These are phyloP conservation scores for Campopleginae sp. DNA, from an alignment of 2,888 invertebrate genomes.

Conservation along the genomic window DNA sequence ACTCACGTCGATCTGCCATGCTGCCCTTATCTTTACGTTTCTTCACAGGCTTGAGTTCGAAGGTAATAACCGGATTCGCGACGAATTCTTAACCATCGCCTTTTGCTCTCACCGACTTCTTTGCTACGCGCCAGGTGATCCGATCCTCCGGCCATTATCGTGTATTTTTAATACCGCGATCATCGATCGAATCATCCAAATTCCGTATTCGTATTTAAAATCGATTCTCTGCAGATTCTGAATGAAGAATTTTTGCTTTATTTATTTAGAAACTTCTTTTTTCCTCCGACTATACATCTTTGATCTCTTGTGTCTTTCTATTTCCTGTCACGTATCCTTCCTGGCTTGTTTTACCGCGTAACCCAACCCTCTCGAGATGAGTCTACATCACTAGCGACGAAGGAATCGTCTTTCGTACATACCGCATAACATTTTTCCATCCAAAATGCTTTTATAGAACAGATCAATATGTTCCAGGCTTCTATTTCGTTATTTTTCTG, in stretches of 20 bases:
- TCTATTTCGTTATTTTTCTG: background rate
- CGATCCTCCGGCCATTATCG: too few species aligned
- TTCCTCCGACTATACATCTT: conserved; percentile 12
- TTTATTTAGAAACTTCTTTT: background rate
- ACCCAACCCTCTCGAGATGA: conserved; percentile 70
- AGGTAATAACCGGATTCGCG: conserved; percentile 66
- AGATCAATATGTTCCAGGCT: background rate
- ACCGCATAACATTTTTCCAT: conserved; percentile 22
- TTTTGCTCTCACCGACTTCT: background rate
- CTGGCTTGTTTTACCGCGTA: conserved; percentile 61
- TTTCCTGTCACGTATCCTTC: conserved; percentile 46
- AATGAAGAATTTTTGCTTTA: background rate
- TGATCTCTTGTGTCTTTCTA: conserved; percentile 24
- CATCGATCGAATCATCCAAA: too few species aligned
- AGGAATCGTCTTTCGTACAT: conserved; percentile 61
- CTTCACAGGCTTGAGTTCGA: conserved; percentile 14
- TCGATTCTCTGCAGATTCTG: background rate
- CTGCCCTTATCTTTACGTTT: background rate
- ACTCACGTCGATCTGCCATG: conserved; percentile 73
- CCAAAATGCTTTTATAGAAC: conserved; percentile 39
- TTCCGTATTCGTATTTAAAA: background rate
- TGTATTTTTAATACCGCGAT: too few species aligned
- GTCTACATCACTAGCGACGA: conserved; percentile 60
- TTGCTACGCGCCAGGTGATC: background rate
- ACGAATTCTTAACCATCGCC: background rate